Evolutionary conservation across 2,113 vertebrate species (phyloP).

Genomic region (Vombatus ursinus): DNA sequence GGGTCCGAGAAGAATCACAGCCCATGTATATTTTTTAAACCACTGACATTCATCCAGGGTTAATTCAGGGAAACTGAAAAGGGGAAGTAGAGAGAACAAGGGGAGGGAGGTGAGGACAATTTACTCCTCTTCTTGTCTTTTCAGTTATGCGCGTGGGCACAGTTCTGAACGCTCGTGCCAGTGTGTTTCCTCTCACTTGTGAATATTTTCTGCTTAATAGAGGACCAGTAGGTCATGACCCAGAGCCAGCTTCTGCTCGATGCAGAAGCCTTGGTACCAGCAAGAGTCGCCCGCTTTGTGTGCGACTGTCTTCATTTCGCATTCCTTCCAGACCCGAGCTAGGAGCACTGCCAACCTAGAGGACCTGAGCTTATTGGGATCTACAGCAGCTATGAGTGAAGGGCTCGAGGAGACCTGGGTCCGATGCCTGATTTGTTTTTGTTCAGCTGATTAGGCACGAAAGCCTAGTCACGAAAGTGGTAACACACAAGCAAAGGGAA

Average conservation of each 20-base stretch:
- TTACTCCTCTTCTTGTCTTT: neutral
- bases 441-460: neutral
- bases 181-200: neutral
- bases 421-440: conserved; percentile 15
- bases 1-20: neutral
- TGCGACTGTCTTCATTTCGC: neutral
- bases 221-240: neutral
- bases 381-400: neutral
- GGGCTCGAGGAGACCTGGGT: accelerated
- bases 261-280: neutral
- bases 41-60: neutral
- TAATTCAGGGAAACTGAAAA: neutral
- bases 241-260: neutral
- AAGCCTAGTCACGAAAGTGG: neutral
- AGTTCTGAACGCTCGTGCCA: neutral
- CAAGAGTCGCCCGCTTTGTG: neutral
- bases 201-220: neutral
- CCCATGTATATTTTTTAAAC: no score
- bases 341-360: neutral
- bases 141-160: neutral
- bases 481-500: neutral
- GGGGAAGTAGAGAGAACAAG: neutral
- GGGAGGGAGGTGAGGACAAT: neutral
- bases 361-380: neutral
- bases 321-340: neutral